Conservation (phyloP, 2,797 vertebrate genomes). For the Poecilia velifera region DNA sequence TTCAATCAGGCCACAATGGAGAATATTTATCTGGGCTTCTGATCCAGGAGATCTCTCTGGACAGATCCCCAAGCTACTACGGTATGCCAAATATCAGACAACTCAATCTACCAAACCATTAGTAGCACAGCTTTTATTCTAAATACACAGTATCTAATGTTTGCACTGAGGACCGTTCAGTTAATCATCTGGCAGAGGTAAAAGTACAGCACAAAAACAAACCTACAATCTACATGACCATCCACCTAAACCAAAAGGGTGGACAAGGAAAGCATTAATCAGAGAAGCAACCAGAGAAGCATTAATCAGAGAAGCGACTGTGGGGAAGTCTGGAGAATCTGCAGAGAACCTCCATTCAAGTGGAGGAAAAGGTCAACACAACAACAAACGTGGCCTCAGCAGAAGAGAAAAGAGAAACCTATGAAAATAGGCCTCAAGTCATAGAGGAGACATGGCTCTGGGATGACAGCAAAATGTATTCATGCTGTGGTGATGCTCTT, state of each 20-base stretch:
- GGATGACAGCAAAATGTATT: background rate
- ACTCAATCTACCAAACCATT: background rate
- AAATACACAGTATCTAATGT: background rate
- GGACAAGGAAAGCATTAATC: background rate
- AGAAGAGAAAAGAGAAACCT: background rate
- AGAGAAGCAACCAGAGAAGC: background rate
- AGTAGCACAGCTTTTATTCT: background rate
- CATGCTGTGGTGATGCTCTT: no score
- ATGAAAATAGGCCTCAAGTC: background rate
- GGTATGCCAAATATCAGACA: background rate
- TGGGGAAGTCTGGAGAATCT: background rate
- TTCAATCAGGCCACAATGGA: background rate
- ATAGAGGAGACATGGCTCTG: background rate
- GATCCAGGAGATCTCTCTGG: background rate
- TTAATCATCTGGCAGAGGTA: background rate
- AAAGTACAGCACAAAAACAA: background rate
- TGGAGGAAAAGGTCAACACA: background rate
- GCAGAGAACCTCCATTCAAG: background rate
- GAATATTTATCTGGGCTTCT: background rate
- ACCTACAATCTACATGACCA: background rate
- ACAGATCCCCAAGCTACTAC: background rate
- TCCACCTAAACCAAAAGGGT: background rate
- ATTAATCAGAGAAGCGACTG: background rate
- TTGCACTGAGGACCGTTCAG: background rate
- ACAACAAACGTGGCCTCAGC: background rate